Evolutionary conservation across 2,888 invertebrate species (phyloP), one percentile per base, ranked within the genome.

Genomic region (Hirtodrosophila histrioides): DNA sequence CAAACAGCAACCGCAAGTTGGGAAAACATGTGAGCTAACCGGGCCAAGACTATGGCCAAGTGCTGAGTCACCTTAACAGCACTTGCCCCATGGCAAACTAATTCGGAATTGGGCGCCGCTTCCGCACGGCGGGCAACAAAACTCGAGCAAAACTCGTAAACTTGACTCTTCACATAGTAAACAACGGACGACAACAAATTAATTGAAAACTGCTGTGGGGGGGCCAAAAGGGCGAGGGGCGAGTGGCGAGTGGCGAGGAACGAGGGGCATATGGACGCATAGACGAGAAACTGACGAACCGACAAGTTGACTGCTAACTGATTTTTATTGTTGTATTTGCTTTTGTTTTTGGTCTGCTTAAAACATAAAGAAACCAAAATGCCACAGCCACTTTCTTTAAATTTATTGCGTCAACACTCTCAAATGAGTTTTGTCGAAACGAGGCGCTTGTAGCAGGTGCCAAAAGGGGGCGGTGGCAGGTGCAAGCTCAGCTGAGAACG

Each of bases 331-430:
- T n/a, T 40, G 12, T 36, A 44, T 33, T 23, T 53, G 36, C 9
- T 29, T 35, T 9, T 60, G 24, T 62, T 48, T 49, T 58, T 79
- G 33, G 37, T 37, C 41, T 56, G 37, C 41, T 43, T 67, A 62
- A 50, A 39, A 60, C 50, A 39, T 36, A 33, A 45, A 49, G 63
- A 73, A 80, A 79, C 74, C 63, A 58, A 78, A 68, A 69, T 23
- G 72, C 80, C 76, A 64, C 35, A 36, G 80, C 75, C 77, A 81
- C 81, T 81, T 81, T 81, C 81, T 86, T 86, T 54, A 70, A 71
- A 46, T 74, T 80, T 77, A 86, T 81, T 86, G 81, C 81, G 81
- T 86, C 84, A 86, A 81, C 77, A 53, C 53, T 39, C 60, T 56
- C 12, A 68, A 79, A 79, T 73, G 69, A 66, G 73, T 78, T 81